phyloP scores from a whole-genome alignment of 1,140 invertebrate species.

The Caenorhabditis elegans region WBcel235 BX284602.5:9920001-9920500 shows the following conservation, averaged over 20 bases:
- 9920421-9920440: too few relatives aligned
- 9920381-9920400: not conserved
- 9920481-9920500: not conserved
- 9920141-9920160: too few relatives aligned
- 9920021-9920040: too few relatives aligned
- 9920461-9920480: too few relatives aligned
- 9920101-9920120: too few relatives aligned
- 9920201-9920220: not conserved
- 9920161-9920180: not conserved
- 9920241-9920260: not conserved
- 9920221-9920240: not conserved
- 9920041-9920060: too few relatives aligned
- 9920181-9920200: not conserved
- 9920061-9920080: too few relatives aligned
- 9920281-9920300: not conserved
- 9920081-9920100: too few relatives aligned
- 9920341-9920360: not conserved
- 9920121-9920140: too few relatives aligned
- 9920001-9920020: too few relatives aligned
- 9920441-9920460: too few relatives aligned
- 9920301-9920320: conserved; percentile 4
- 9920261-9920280: not conserved
- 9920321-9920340: not conserved
- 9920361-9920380: not conserved
- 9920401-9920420: too few relatives aligned